These are phyloP conservation scores for Achlya flavicornis DNA, from an alignment of 2,888 invertebrate species.

Conservation along the genomic window DNA sequence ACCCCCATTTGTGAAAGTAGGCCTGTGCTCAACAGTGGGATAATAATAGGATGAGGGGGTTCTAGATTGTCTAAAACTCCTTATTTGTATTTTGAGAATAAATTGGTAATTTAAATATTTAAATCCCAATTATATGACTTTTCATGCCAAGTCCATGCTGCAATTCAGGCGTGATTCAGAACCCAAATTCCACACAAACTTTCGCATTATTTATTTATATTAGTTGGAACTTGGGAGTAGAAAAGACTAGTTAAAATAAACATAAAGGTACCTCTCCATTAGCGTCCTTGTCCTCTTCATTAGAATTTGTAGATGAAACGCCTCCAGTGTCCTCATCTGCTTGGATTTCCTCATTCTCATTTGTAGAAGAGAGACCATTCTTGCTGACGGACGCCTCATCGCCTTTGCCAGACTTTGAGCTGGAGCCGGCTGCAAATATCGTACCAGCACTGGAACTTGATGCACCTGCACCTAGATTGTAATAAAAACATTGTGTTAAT, in stretches of 20 bases:
- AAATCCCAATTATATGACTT: no score
- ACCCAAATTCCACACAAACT: no score
- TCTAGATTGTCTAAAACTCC: no score
- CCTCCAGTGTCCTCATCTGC: conserved; percentile 74
- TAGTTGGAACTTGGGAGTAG: no score
- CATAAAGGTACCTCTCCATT: conserved; percentile 72
- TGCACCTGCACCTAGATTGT: conserved; percentile 50
- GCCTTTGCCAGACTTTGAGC: conserved; percentile 56
- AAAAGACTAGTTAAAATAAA: neutral
- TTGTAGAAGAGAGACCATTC: conserved; percentile 54
- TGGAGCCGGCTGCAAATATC: conserved; percentile 65
- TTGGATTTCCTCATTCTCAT: conserved; percentile 40
- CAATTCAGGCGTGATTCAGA: no score
- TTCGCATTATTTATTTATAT: no score
- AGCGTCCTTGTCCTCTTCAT: conserved; percentile 69
- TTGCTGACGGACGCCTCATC: conserved; percentile 65
- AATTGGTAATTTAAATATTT: no score
- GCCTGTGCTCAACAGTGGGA: no score
- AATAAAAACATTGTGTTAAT: conserved; percentile 6
- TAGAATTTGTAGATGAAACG: conserved; percentile 76
- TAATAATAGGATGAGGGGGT: no score
- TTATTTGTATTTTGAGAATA: no score
- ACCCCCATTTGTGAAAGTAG: no score
- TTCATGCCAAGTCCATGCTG: no score
- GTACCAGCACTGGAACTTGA: conserved; percentile 67